phyloP scores from a whole-genome alignment of 1,140 invertebrate genomes.

The Drosophila miranda region DNA sequence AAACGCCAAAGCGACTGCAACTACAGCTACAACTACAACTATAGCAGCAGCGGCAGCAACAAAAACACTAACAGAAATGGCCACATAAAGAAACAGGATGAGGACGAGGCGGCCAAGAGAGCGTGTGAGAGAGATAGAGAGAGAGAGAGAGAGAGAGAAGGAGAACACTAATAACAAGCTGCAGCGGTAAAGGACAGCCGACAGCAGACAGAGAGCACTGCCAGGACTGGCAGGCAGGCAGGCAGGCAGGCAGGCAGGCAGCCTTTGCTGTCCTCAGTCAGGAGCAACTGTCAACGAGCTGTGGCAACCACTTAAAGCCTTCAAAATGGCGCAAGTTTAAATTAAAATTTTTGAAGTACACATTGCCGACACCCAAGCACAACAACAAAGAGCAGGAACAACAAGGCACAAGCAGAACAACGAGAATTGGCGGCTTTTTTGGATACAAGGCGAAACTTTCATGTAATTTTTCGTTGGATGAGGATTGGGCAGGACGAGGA shows the following conservation, averaged over 20 bases:
- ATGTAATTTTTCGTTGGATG: constrained; percentile 63
- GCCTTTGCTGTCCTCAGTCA: constrained; percentile 60
- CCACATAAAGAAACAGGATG: neutral
- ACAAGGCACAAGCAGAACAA: constrained; percentile 14
- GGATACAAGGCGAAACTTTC: constrained; percentile 72
- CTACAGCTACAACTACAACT: constrained; percentile 21
- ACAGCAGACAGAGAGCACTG: constrained; percentile 19
- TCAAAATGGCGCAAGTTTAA: constrained; percentile 81
- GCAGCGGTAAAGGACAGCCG: constrained; percentile 48
- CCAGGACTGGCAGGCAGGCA: constrained; percentile 29
- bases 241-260: constrained; percentile 26
- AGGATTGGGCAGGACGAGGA: neutral
- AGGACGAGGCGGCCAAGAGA: no score
- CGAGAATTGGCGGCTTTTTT: constrained; percentile 53
- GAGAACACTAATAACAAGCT: constrained; percentile 69
- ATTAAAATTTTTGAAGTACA: constrained; percentile 80
- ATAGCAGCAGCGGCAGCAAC: constrained; percentile 37
- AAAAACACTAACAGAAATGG: constrained; percentile 39
- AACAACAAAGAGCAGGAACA: constrained; percentile 32
- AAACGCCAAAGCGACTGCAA: neutral
- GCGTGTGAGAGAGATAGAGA: neutral
- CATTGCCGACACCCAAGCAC: constrained; percentile 59
- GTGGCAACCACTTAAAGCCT: constrained; percentile 78
- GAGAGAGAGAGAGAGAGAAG: neutral
- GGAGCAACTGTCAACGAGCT: constrained; percentile 80